Conservation (phyloP, 2,113 vertebrate species). For the Genyomyrus donnyi region DNA sequence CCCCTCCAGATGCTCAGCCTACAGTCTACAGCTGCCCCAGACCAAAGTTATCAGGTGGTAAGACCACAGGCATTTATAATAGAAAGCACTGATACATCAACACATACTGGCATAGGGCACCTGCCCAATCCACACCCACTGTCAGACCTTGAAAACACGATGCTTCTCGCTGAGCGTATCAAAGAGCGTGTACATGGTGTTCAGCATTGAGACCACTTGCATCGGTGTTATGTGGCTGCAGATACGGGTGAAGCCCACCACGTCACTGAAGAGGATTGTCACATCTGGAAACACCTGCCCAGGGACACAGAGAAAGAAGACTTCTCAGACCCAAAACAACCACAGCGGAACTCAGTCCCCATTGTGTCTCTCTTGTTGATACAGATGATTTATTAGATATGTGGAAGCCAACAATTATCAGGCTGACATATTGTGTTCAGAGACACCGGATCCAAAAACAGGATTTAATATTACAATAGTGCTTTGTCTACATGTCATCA, state of each 20-base stretch:
- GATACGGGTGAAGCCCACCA: conserved; percentile 61
- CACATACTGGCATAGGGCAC: not conserved
- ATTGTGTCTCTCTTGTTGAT: not conserved
- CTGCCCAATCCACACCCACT: not conserved
- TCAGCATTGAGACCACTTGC: conserved; percentile 65
- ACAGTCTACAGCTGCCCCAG: not conserved
- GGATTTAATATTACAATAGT: not conserved
- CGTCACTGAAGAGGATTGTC: conserved; percentile 63
- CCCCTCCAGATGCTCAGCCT: not conserved
- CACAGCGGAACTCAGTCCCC: not conserved
- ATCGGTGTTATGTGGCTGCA: conserved; percentile 64
- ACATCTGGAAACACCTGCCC: conserved; percentile 63
- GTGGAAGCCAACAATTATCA: not conserved
- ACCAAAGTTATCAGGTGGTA: not conserved
- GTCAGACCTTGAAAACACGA: conserved; percentile 58
- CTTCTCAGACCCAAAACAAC: not conserved
- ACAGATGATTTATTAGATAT: not conserved
- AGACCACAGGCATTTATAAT: not conserved
- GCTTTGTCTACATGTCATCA: not conserved
- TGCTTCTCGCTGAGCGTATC: conserved; percentile 67
- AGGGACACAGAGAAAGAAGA: not conserved
- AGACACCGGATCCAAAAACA: not conserved
- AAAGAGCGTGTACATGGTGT: conserved; percentile 64
- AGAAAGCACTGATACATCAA: not conserved
- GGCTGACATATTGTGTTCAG: not conserved